Evolutionary conservation across 1,140 invertebrate genomes (phyloP).

Genomic region (Gerris buenoi): DNA sequence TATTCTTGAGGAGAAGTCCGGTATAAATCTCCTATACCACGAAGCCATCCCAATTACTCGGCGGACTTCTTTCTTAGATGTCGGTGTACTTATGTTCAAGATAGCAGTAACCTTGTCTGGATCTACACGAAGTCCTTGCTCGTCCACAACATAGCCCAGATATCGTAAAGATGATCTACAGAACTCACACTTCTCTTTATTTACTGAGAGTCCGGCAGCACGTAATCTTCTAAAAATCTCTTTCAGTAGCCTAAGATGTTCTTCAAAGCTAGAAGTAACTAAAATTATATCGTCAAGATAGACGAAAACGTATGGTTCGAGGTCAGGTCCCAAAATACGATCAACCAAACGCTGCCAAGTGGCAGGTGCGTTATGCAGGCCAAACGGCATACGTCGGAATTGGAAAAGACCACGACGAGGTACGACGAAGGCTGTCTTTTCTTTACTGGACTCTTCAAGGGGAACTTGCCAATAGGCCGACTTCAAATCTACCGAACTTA

Average conservation of each 20-base stretch:
- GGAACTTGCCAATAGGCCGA: conserved; percentile 22
- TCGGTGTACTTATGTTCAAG: conserved; percentile 21
- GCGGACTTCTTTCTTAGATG: conserved; percentile 17
- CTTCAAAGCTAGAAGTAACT: conserved; percentile 24
- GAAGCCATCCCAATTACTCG: conserved; percentile 23
- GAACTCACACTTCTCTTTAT: background rate
- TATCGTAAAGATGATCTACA: background rate
- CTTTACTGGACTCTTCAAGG: conserved; percentile 8
- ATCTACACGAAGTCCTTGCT: conserved; percentile 1
- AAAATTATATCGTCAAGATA: conserved; percentile 33
- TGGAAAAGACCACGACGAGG: conserved; percentile 23
- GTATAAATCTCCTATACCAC: conserved; percentile 24
- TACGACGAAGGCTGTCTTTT: conserved; percentile 17
- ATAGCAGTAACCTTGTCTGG: conserved; percentile 21
- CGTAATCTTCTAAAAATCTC: conserved; percentile 14
- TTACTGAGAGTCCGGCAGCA: background rate
- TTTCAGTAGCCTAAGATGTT: conserved; percentile 23
- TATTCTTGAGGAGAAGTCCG: conserved; percentile 23
- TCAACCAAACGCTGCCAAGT: conserved; percentile 24
- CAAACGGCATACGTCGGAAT: conserved; percentile 32
- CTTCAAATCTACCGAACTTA: conserved; percentile 25
- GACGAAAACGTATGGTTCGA: conserved; percentile 22
- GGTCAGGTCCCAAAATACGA: conserved; percentile 18
- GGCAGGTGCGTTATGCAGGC: conserved; percentile 29
- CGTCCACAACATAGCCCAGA: conserved; percentile 16